These are phyloP conservation scores for Oxytorus armatus DNA, from an alignment of 2,888 invertebrate species.

Conservation along the genomic window DNA sequence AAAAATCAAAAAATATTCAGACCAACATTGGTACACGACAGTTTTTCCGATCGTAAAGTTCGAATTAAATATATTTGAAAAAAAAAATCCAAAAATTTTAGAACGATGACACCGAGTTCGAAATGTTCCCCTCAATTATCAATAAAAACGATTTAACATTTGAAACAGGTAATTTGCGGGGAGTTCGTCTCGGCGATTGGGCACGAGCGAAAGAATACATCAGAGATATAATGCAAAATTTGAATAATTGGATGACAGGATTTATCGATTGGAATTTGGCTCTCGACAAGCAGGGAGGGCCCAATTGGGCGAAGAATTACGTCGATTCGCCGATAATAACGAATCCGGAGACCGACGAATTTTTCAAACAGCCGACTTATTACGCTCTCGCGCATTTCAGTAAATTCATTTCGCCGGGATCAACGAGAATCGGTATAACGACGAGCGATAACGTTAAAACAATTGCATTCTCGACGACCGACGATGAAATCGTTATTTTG, in stretches of 20 bases:
- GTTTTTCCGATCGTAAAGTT: too few relatives aligned
- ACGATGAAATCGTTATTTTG: constrained; percentile 85
- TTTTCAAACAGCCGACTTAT: constrained; percentile 95
- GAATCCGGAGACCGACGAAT: constrained; percentile 87
- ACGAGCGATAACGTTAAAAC: constrained; percentile 81
- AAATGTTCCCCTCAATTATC: too few relatives aligned
- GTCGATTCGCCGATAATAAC: constrained; percentile 93
- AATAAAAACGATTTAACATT: constrained; percentile 20
- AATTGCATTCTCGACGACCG: constrained; percentile 86
- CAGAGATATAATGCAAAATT: constrained; percentile 88
- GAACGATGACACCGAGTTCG: too few relatives aligned
- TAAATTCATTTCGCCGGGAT: constrained; percentile 89
- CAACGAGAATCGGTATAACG: constrained; percentile 83
- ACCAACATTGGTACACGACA: too few relatives aligned
- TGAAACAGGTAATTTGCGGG: constrained; percentile 86
- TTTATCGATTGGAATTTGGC: constrained; percentile 97
- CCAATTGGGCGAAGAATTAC: constrained; percentile 91
- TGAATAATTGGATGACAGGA: constrained; percentile 91
- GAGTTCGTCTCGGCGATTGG: constrained; percentile 91
- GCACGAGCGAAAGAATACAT: constrained; percentile 89
- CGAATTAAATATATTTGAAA: too few relatives aligned
- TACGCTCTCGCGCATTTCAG: constrained; percentile 94
- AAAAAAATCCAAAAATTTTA: too few relatives aligned
- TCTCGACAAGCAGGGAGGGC: constrained; percentile 91
- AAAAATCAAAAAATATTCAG: too few relatives aligned